Base-by-base conservation (phyloP, 2,797 vertebrate genomes). In the Malacoctenus gilli region DNA sequence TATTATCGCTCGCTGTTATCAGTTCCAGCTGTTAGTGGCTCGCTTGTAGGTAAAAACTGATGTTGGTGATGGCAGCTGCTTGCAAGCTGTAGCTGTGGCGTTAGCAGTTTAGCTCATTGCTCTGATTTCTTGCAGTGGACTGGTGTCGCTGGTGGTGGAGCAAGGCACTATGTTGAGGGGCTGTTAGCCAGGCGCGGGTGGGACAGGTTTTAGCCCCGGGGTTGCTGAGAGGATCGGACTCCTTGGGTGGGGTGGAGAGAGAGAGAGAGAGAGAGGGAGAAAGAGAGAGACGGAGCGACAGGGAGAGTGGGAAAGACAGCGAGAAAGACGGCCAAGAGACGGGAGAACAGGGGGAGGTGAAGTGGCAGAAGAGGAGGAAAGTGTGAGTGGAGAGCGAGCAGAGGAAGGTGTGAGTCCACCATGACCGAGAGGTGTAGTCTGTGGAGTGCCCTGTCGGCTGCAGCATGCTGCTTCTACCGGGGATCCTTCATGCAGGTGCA, bases 401-500 rank as follows among this genome's bases (percentile, higher is more conserved):
- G 54, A 47, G 37, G 44, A 66, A 72, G 59, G 75, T 61, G 83
- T 56, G 69, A 22, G 4, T 47, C 60, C 89, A 87, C 83, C 91
- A 98, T 98, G 96, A 96, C 95, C 37, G 95, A 98, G 85, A 91
- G 95, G 62, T 98, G 96, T 89, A 98, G 96, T 91, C 92, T 98
- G 78, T 98, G 96, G 96, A 98, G 95, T 75, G 96, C 96, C 42
- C 90, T 98, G 82, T 98, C 96, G 36, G 96, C 96, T 12, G 96
- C 96, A 51, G 95, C 96, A 50, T 98, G 96, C 94, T 98, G 96
- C 91, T 98, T 98, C 92, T 98, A 98, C 92, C 92, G 96, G 59
- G 96, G 96, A 54, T 97, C 96, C 62, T 96, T 98, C 91, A 96
- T 98, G 93, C 96, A 98, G 90, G 96, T 98, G 90, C 95, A 97